Base-by-base conservation (phyloP, 2,113 vertebrate genomes). In the Xiphophorus couchianus region DNA sequence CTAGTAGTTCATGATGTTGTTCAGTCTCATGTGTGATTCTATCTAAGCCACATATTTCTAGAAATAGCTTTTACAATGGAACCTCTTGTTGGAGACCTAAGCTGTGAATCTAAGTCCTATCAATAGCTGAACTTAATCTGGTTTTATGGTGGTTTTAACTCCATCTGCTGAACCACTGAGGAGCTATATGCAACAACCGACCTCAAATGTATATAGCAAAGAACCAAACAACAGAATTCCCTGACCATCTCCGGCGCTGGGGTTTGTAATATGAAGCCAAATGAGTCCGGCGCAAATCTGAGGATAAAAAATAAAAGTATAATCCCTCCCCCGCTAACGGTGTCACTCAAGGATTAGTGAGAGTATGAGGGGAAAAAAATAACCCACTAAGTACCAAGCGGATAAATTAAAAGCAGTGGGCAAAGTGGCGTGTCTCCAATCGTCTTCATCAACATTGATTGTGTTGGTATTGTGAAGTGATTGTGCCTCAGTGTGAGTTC, bases 291-390 rank as follows among this genome's bases (percentile, higher is more conserved):
- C 81, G 31, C 88, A 85, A 71, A 89, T 30, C 69, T 63, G 77
- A 82, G 84, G 86, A 80, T 77, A 74, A 74, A 85, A 88, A 91
- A 91, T 83, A 92, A 83, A 91, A 89, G 83, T 88, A 88, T 94
- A 94, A 94, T 93, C 92, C 89, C 76, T 84, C 69, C 51, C 83
- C 82, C 75, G 79, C 84, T 88, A 91, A 92, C 91, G 86, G 91
- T 93, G 93, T 90, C 92, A 94, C 85, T 93, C 88, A 88, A 76
- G 93, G 93, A 94, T 94, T 94, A 94, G 35, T 28, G 81, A 76
- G 81, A 81, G 81, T 74, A 77, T 79, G 80, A 51, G 58, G 0
- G 58, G 0, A 1, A 27, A 68, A 86, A 81, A 91, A 90, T 73
- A 89, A 90, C 89, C 77, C 80, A 77, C 86, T 86, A 90, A 94